Conservation (phyloP, 2,797 vertebrate species). For the Borostomias antarcticus region DNA sequence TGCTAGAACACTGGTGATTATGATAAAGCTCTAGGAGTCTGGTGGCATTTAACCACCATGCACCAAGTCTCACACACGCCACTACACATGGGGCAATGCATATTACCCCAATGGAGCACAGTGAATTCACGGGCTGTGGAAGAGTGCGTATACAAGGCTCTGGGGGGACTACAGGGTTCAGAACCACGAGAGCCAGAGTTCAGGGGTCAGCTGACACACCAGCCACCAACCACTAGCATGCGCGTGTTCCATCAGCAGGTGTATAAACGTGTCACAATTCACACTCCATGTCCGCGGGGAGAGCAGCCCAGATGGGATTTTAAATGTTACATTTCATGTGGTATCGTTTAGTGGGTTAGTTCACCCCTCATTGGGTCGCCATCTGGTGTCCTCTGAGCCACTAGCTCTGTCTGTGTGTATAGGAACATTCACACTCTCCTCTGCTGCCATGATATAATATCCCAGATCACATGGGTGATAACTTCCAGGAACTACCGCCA, state of each 20-base stretch:
- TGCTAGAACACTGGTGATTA: not conserved
- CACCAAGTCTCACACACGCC: constrained; percentile 35
- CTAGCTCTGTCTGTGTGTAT: constrained; percentile 26
- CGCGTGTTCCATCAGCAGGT: constrained; percentile 73
- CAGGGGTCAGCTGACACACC: constrained; percentile 64
- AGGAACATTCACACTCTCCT: constrained; percentile 52
- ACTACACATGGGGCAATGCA: constrained; percentile 45
- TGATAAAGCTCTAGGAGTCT: not conserved
- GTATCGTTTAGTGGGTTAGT: constrained; percentile 87
- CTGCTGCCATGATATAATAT: constrained; percentile 26
- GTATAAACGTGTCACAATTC: constrained; percentile 78
- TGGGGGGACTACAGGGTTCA: not conserved
- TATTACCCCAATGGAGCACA: constrained; percentile 58
- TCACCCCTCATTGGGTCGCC: constrained; percentile 91
- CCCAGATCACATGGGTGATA: constrained; percentile 42
- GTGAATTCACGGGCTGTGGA: constrained; percentile 31
- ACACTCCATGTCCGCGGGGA: constrained; percentile 71
- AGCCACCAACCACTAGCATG: constrained; percentile 64
- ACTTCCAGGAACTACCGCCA: constrained; percentile 50
- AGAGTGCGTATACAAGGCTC: not conserved
- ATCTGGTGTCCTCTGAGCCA: constrained; percentile 84
- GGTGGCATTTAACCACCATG: not conserved
- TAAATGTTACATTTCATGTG: constrained; percentile 86
- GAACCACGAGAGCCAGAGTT: constrained; percentile 44
- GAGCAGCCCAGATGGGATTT: constrained; percentile 85